phyloP scores from a whole-genome alignment of 2,113 vertebrate species.

The Laterallus jamaicensis region DNA sequence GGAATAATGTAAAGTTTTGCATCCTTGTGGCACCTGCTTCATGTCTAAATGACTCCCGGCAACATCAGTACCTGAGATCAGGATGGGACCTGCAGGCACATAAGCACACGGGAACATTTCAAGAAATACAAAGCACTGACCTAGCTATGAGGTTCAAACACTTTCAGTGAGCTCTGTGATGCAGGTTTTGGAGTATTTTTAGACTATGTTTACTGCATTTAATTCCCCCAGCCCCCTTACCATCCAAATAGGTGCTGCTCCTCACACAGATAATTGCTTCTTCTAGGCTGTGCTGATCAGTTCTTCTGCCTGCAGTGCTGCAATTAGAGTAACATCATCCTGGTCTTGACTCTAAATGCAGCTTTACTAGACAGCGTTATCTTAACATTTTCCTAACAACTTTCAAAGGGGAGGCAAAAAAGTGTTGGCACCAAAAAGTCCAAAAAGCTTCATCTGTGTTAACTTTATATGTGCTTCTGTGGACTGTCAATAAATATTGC shows the following conservation, averaged over 20 bases:
- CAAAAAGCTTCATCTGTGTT: background rate
- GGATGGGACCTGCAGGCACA: background rate
- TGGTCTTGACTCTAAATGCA: background rate
- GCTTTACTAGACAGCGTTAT: background rate
- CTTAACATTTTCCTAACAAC: background rate
- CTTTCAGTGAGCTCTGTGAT: background rate
- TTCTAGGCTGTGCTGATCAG: background rate
- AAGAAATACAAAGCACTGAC: background rate
- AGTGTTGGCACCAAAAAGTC: background rate
- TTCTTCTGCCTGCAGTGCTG: background rate
- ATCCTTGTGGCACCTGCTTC: background rate
- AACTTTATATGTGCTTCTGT: background rate
- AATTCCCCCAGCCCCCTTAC: background rate
- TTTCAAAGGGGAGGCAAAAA: background rate
- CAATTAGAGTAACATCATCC: background rate
- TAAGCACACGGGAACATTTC: background rate
- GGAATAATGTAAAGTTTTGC: background rate
- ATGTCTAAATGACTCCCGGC: background rate
- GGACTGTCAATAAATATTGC: background rate
- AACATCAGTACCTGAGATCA: background rate
- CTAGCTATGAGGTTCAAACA: background rate
- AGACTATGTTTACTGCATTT: background rate
- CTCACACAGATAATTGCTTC: constrained; percentile 1
- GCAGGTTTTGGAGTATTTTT: constrained; percentile 6
- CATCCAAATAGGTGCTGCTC: background rate